Base-by-base conservation (phyloP, 1,140 invertebrate genomes). In the Ceratitis capitata region DNA sequence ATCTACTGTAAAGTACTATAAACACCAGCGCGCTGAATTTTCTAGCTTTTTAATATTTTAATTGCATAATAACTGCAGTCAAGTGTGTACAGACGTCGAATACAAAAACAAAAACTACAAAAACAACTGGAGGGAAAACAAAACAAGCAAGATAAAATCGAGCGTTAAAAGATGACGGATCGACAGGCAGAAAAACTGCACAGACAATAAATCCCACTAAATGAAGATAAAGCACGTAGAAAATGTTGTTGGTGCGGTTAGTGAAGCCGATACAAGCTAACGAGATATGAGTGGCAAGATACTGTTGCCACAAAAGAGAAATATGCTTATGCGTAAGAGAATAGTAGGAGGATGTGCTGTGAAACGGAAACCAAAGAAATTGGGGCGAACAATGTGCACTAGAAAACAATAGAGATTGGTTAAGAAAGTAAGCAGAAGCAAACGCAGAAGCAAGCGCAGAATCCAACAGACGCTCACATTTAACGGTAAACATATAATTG, bases 191-290 rank as follows among this genome's bases (percentile, higher is more conserved):
- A 26, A 16, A 12, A 64, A 35, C 32, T 64, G 58, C 29, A 32
- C 29, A 64, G 7, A 32, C 26, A 64, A 32, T 64, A 64, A 64
- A 32, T 64, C 58, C 58, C 29, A 64, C 14, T 10, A 64, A 64
- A 64, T 64, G 29, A 64, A 64, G 58, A 64, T 64, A 64, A 64
- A 64, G 58, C 58, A 64, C 58, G 58, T 26, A 64, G 58, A 16
- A 64, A 64, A 5, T 64, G 29, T 64, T 29, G 14, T 64, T 0
- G n/a, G n/a, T 14, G 58, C 58, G 58, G 58, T 32, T 10, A 32
- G 14, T 12, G 58, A 64, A 14, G 29, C 58, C 14, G 29, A 64
- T 64, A 64, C 1, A 19, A 23, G 51, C 19, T 9, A 56, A 4
- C 51, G n/a, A 56, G 51, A 56, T 56, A 56, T 23, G 51, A 19